Evolutionary conservation across 2,888 invertebrate genomes (phyloP).

Genomic region (Xylocampa areola): DNA sequence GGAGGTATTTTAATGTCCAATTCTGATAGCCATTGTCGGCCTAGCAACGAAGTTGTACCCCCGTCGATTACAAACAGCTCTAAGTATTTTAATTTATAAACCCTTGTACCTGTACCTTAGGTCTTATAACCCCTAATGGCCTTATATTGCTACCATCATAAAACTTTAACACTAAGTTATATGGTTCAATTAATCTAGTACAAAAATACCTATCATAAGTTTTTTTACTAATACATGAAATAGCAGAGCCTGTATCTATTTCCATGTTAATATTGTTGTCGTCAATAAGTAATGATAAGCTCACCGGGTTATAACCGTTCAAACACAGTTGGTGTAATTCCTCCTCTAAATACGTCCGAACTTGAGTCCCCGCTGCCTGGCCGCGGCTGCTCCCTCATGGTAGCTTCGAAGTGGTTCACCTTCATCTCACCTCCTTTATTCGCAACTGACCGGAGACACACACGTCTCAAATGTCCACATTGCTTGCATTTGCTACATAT

Average conservation of each 20-base stretch:
- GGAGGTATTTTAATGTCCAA: not conserved
- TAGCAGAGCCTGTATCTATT: constrained; percentile 1
- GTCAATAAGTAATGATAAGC: not conserved
- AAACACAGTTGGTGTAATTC: constrained; percentile 1
- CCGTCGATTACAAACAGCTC: constrained; percentile 1
- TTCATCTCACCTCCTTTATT: not conserved
- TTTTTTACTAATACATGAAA: not conserved
- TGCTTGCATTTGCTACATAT: constrained; percentile 1
- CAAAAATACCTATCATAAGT: not conserved
- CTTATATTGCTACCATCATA: constrained; percentile 1
- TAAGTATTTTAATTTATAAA: constrained; percentile 1
- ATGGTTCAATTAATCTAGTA: not conserved
- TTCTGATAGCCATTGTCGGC: not conserved
- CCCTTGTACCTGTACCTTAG: constrained; percentile 1
- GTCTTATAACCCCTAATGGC: constrained; percentile 4
- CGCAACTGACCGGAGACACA: not conserved
- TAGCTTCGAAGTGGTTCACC: not conserved
- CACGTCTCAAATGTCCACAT: not conserved
- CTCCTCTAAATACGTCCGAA: not conserved
- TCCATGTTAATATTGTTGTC: not conserved
- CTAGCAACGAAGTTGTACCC: not conserved
- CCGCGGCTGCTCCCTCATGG: not conserved
- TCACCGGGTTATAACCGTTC: not conserved
- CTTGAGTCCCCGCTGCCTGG: not conserved
- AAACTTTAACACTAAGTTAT: not conserved